Evolutionary conservation across 2,888 invertebrate genomes (phyloP), one percentile per base, ranked within the genome.

Genomic region (Epirrhoe alternata): DNA sequence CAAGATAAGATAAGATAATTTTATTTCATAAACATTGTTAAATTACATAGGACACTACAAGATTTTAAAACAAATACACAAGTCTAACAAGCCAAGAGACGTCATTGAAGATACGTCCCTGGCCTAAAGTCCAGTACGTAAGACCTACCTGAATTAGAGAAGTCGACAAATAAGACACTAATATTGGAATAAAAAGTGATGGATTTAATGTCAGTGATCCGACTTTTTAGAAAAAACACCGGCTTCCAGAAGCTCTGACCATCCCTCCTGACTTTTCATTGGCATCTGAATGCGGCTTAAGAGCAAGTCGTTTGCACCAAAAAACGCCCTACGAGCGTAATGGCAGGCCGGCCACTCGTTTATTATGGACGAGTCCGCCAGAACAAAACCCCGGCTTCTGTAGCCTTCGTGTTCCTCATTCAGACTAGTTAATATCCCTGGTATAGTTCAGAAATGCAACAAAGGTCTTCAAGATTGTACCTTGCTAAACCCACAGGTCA

Each of bases 331-430:
- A 61, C 61, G 59, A 68, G 35, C 67, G 68, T 70, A 72, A 71
- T 61, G 66, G 66, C 61, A 61, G 61, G 53, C 81, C 77, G 83
- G 74, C 82, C 84, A 76, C 83, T 86, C 82, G 78, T 86, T 84
- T 79, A 84, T 85, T 84, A 86, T 86, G 84, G 81, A 86, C 84
- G 79, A 75, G 74, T 72, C 76, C 77, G 71, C 73, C 71, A 71
- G 73, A 74, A 78, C 68, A 80, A 79, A 79, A 78, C 77, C 71
- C 68, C 10, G n/a, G 42, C 24, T 14, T 38, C 47, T 47, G 6
- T 47, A 47, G 47, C 16, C 47, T 47, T 47, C 47, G 14, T 47
- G 12, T 14, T 12, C 35, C 14, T 47, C 47, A 42, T 47, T 47
- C 47, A 47, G 14, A 47, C 16, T 47, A 24, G 24, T 24, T 14